Evolutionary conservation across 2,113 vertebrate genomes (phyloP).

Genomic region (Prochilodus magdalenae): DNA sequence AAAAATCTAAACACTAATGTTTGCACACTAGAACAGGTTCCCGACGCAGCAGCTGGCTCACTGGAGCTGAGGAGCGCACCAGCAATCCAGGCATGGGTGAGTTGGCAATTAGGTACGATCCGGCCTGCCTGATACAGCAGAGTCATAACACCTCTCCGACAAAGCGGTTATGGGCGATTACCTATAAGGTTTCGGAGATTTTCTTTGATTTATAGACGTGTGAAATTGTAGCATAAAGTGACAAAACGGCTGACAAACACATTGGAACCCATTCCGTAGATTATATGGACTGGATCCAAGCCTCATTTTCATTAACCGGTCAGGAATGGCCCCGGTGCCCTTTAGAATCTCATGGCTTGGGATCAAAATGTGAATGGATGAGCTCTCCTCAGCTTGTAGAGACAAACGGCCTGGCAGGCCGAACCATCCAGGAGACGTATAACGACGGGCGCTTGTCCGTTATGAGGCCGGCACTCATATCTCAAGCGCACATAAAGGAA

Average conservation of each 20-base stretch:
- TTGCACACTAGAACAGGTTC: conserved; percentile 5
- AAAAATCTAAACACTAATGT: conserved; percentile 37
- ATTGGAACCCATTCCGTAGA: background rate
- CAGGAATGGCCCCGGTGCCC: conserved; percentile 28
- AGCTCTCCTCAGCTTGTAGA: conserved; percentile 9
- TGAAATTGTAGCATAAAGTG: background rate
- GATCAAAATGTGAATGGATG: conserved; percentile 35
- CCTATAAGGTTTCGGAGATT: background rate
- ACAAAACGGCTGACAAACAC: background rate
- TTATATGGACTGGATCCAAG: conserved; percentile 1
- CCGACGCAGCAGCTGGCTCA: conserved; percentile 26
- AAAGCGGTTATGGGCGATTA: background rate
- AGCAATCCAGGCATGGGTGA: background rate
- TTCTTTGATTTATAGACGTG: background rate
- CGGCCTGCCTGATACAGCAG: background rate
- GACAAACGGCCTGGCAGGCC: conserved; percentile 30
- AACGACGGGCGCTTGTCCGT: conserved; percentile 28
- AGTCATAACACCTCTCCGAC: background rate
- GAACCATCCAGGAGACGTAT: conserved; percentile 42
- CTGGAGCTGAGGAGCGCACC: conserved; percentile 4
- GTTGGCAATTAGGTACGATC: background rate
- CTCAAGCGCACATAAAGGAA: conserved; percentile 46
- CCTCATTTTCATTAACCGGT: background rate
- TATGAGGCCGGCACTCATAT: conserved; percentile 39
- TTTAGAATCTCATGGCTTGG: conserved; percentile 1